Base-by-base conservation (phyloP, 2,113 vertebrate species). In the Cynopterus brachyotis region DNA sequence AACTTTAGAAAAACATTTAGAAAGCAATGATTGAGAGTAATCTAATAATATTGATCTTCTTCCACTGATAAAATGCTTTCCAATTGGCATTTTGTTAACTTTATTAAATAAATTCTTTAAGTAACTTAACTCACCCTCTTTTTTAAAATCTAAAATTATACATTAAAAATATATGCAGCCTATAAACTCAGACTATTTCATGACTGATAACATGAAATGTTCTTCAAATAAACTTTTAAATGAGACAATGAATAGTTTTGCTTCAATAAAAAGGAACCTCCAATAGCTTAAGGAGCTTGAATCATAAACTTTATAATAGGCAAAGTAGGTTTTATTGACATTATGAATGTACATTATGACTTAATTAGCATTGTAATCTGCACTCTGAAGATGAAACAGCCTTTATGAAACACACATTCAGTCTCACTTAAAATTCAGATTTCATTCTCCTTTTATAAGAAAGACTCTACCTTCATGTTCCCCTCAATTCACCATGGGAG, bases 141-240 rank as follows among this genome's bases (percentile, higher is more conserved):
- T n/a, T n/a, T n/a, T n/a, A n/a, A n/a, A n/a, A n/a, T 95, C 97
- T 97, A 57, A 95, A 98, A 26, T 37, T 7, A 96, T 66, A 96
- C 35, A 89, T 95, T 98, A 98, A 97, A 96, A 97, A 94, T 12
- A 95, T 94, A 97, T 85, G 70, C 50, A 96, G 78, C 82, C 75
- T 96, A 80, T 97, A 97, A 98, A 98, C 76, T 89, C n/a, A 95
- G 88, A 88, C 75, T 47, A 97, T 94, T 97, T 98, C 89, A 97
- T 92, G 86, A 96, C 95, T 55, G 94, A 94, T 0, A 42, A 72
- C 90, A 96, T 62, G 96, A 97, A 97, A 19, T 97, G 92, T 96
- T 96, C 90, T 95, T 86, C 97, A 98, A 98, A 98, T 97, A 96
- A 98, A 95, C 60, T 97, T 98, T 97, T 96, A 98, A 97, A 94